phyloP scores from a whole-genome alignment of 2,113 vertebrate species.

The Eleginops maclovinus region DNA sequence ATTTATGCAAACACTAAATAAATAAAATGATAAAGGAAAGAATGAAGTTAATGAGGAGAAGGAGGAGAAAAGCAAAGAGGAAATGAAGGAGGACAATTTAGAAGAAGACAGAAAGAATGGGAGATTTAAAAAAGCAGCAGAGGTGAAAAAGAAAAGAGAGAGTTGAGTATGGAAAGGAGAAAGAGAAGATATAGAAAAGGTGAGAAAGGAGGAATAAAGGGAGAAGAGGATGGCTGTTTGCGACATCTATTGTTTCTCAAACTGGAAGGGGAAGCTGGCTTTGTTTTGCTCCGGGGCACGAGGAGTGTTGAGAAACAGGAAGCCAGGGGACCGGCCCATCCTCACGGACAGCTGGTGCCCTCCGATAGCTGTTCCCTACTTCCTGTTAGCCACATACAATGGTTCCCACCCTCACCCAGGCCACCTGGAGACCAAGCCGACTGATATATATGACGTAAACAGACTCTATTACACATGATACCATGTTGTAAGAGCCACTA shows the following conservation, averaged over 20 bases:
- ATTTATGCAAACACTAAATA: neutral
- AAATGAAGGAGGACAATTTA: neutral
- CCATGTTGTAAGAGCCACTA: neutral
- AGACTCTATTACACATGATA: neutral
- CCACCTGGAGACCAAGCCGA: conserved; percentile 54
- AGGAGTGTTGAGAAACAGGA: conserved; percentile 73
- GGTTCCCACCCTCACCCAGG: conserved; percentile 70
- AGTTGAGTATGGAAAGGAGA: neutral
- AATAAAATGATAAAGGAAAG: neutral
- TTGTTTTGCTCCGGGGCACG: conserved; percentile 67
- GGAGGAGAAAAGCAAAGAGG: neutral
- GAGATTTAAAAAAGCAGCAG: neutral
- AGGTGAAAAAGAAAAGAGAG: neutral
- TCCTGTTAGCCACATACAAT: conserved; percentile 73
- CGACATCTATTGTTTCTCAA: conserved; percentile 72
- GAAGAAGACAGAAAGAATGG: neutral
- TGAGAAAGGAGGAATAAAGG: conserved; percentile 11
- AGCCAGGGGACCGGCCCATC: conserved; percentile 76
- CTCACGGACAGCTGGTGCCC: conserved; percentile 79
- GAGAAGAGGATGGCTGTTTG: conserved; percentile 32
- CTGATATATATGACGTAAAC: neutral
- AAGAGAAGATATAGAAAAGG: conserved; percentile 26
- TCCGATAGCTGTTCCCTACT: conserved; percentile 76
- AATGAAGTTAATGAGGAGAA: neutral
- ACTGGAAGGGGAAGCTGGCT: conserved; percentile 70